Conservation (phyloP, 2,797 vertebrate genomes). For the Gymnothorax reevesii region DNA sequence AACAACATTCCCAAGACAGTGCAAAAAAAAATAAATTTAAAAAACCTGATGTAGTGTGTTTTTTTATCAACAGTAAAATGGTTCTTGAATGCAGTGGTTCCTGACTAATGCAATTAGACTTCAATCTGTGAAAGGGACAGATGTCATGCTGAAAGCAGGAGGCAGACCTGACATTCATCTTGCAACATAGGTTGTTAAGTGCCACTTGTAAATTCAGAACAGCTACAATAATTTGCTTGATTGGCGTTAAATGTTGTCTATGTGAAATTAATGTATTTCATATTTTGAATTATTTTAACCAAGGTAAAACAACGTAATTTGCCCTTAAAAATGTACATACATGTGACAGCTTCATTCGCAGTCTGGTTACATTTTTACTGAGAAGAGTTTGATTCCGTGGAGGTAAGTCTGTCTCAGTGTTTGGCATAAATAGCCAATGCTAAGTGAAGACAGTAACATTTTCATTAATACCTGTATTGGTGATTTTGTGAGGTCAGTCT, state of each 20-base stretch:
- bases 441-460: background rate
- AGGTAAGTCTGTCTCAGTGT: background rate
- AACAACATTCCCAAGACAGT: background rate
- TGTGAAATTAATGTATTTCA: background rate
- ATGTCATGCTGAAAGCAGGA: background rate
- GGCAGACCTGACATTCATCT: background rate
- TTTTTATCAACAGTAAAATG: background rate
- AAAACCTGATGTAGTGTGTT: background rate
- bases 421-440: background rate
- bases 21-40: background rate
- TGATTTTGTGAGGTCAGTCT: background rate
- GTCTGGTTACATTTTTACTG: background rate
- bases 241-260: background rate
- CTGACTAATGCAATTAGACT: conserved; percentile 1
- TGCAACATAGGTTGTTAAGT: background rate
- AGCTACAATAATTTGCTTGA: background rate
- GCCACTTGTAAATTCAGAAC: background rate
- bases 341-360: background rate
- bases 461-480: background rate
- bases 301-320: background rate
- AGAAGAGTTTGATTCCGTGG: background rate
- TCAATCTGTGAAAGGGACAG: background rate
- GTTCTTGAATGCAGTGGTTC: background rate
- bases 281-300: background rate
- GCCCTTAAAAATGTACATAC: background rate